Conservation (phyloP, 2,888 invertebrate genomes). For the Anticlea derivata region DNA sequence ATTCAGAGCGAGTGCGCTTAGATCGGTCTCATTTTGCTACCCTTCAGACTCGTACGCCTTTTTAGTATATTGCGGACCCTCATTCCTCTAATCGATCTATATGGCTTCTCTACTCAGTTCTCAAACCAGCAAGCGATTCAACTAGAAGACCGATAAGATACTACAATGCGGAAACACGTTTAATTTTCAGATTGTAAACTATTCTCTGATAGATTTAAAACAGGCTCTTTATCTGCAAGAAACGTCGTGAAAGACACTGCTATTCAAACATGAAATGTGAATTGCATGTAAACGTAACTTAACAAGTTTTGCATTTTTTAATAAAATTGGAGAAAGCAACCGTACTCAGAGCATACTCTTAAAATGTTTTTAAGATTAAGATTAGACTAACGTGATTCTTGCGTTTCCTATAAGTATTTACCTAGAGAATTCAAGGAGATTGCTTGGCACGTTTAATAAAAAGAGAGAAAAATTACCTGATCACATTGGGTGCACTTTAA, state of each 20-base stretch:
- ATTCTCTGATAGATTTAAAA: no score
- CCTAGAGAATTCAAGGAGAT: no score
- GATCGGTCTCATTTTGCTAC: no score
- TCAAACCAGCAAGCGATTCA: no score
- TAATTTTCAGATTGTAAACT: not conserved
- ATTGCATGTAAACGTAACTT: slow-evolving; percentile 5
- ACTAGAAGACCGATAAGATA: no score
- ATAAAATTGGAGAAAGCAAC: slow-evolving; percentile 16
- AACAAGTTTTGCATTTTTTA: slow-evolving; percentile 18
- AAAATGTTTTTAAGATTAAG: slow-evolving; percentile 5
- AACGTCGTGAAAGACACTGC: not conserved
- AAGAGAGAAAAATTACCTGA: slow-evolving; percentile 56
- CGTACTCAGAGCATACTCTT: not conserved
- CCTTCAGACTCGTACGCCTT: no score
- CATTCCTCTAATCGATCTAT: no score
- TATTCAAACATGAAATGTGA: slow-evolving; percentile 5
- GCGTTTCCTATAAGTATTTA: not conserved
- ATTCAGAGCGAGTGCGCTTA: no score
- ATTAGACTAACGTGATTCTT: not conserved
- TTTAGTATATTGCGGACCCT: no score
- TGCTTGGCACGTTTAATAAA: not conserved
- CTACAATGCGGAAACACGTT: no score
- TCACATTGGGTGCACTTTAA: slow-evolving; percentile 57
- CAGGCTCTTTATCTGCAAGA: not conserved
- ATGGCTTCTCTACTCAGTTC: no score